phyloP scores from a whole-genome alignment of 2,888 invertebrate species.

The Desoria tigrina region DNA sequence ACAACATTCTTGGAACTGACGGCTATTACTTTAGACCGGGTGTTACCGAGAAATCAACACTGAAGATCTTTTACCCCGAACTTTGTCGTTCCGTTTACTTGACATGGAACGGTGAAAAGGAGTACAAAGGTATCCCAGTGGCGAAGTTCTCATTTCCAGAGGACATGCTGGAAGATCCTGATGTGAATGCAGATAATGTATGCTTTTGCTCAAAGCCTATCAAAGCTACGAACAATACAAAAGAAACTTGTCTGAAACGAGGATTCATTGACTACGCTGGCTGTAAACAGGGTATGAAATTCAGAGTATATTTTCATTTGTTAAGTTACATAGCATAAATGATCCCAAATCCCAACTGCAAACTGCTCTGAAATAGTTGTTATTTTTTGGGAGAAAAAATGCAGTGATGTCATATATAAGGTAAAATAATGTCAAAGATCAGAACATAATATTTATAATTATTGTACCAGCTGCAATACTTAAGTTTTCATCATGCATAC shows the following conservation, averaged over 20 bases:
- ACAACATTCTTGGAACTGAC: constrained; percentile 42
- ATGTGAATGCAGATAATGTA: constrained; percentile 29
- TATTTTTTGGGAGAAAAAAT: too few species aligned
- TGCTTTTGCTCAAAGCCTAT: constrained; percentile 42
- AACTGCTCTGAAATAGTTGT: too few species aligned
- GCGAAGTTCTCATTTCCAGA: constrained; percentile 33
- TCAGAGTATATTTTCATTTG: too few species aligned
- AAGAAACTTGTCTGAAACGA: constrained; percentile 33
- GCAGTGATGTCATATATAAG: too few species aligned
- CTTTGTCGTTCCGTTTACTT: constrained; percentile 39
- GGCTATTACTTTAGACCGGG: constrained; percentile 38
- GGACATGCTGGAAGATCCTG: constrained; percentile 38
- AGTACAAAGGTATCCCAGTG: constrained; percentile 30
- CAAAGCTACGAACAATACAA: constrained; percentile 28
- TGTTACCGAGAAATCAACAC: constrained; percentile 31
- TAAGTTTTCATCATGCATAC: too few species aligned
- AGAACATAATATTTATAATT: too few species aligned
- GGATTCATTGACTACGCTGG: constrained; percentile 42
- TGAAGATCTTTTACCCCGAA: constrained; percentile 43
- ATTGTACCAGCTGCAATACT: too few species aligned
- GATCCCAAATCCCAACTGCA: too few species aligned
- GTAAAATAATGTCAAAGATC: too few species aligned
- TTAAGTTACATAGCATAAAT: too few species aligned
- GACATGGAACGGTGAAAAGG: constrained; percentile 27
- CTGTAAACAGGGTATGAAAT: constrained; percentile 40